Base-by-base conservation (phyloP, 2,888 invertebrate genomes). In the Ferdinandea cuprea region DNA sequence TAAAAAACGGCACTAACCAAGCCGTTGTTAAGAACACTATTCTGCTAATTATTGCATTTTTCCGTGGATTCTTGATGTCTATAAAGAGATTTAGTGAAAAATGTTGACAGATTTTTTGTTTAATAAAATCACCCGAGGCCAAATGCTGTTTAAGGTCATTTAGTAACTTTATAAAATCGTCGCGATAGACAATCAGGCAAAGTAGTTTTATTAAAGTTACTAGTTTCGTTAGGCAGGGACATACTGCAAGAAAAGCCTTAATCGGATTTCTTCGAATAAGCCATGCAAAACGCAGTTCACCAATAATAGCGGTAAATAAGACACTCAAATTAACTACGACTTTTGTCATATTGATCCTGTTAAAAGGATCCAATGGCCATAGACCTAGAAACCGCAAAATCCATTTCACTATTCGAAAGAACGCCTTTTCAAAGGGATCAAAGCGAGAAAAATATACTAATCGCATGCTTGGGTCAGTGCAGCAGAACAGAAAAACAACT, bases 221-320 rank as follows among this genome's bases (percentile, higher is more conserved):
- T 32, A 68, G n/a, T 0, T 74, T 80, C 3, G 79, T 80, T 3
- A 74, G 15, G 54, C 68, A 54, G 1, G 74, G 74, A 42, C 74
- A 68, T 0, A 61, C 17, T 1, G 68, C 79, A 25, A 25, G 40
- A 1, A 80, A 13, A 0, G 68, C 79, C 15, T 74, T 68, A 0
- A 59, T 11, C 0, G 61, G 68, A 1, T 61, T 30, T 25, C 32
- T 30, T 35, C 68, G 54, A 21, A 68, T 56, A 2, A 74, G 50
- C 59, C 66, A 74, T 3, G 79, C 32, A 15, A 63, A 63, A 8
- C 74, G 52, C 3, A 68, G 54, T 15, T 80, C 79, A 9, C 79
- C 74, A n/a, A 73, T n/a, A 9, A 74, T 74, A 4, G 79, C 79
- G 21, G 61, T 73, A 13, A 79, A 11, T 9, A 79, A 19, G 3